Evolutionary conservation across 2,888 invertebrate genomes (phyloP).

Genomic region (Clanis bilineata): DNA sequence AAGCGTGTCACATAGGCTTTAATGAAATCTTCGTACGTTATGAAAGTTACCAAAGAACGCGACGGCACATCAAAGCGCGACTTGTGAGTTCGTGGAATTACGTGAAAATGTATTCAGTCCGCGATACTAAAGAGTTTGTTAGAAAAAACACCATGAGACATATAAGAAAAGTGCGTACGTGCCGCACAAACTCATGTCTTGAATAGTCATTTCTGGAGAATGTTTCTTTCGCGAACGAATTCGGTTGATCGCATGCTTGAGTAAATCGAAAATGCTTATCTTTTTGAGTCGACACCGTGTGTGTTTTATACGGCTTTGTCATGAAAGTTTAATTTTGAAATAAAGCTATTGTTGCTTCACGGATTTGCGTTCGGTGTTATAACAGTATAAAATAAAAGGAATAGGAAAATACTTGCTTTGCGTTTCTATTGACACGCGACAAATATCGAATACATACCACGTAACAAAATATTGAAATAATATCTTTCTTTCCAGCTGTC

Average conservation of each 20-base stretch:
- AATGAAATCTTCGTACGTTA: slow-evolving; percentile 34
- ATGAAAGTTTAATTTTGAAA: background rate
- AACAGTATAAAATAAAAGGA: too few relatives aligned
- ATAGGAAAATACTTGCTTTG: too few relatives aligned
- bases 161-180: slow-evolving; percentile 28
- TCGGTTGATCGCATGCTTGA: slow-evolving; percentile 1
- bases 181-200: slow-evolving; percentile 12
- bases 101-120: slow-evolving; percentile 35
- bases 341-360: background rate
- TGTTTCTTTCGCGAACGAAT: background rate
- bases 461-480: too few relatives aligned
- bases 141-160: slow-evolving; percentile 33
- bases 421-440: too few relatives aligned
- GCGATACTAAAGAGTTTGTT: slow-evolving; percentile 31
- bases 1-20: slow-evolving; percentile 16
- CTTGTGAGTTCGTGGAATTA: slow-evolving; percentile 29
- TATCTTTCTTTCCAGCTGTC: too few relatives aligned
- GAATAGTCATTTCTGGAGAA: background rate
- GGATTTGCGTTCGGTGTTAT: background rate
- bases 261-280: slow-evolving; percentile 12
- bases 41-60: slow-evolving; percentile 33
- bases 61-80: slow-evolving; percentile 39
- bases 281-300: background rate
- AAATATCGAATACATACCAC: too few relatives aligned
- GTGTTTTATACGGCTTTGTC: background rate